Base-by-base conservation (phyloP, 2,888 invertebrate species). In the Sesamia inferens region DNA sequence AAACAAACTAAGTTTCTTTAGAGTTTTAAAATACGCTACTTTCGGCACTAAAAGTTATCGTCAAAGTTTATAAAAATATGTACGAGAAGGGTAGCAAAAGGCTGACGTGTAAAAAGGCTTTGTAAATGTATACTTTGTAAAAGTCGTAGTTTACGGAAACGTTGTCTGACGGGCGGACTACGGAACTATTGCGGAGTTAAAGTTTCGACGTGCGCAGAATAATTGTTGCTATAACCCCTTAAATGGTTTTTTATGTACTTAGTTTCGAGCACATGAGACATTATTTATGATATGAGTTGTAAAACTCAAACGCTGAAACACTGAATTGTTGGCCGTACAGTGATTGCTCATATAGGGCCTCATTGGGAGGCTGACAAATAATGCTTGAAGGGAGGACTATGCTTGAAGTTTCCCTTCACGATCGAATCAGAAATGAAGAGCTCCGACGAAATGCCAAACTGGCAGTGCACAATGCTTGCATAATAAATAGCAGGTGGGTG, bases 41-140 rank as follows among this genome's bases (percentile, higher is more conserved):
- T 69, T 42, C 51, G 68, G 54, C 68, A 65, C n/a, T 67, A 76
- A 69, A 81, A 81, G 66, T 81, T 76, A 67, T 64, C 42, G 62
- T 66, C 57, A 76, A 79, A 82, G 39, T 82, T 82, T 68, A 57
- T 58, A 71, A 77, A 79, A 81, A 71, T 77, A 77, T 71, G 48
- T 77, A 71, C 57, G 47, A 63, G 42, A 66, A 62, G 39, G 51
- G 66, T 63, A 55, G 55, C 31, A 55, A 76, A 79, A 77, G 64
- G 31, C 71, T 81, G 58, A 77, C 78, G 65, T 68, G 68, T 71
- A 71, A 78, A 82, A 82, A 72, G 65, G 78, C 78, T 79, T 72
- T 66, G 61, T 64, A 68, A 68, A 81, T 59, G 78, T 68, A 57
- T 74, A 78, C 68, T 81, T 78, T 68, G 57, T 66, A 31, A 76